Evolutionary conservation across 2,113 vertebrate genomes (phyloP).

Genomic region (Chloropsis cyanopogon): DNA sequence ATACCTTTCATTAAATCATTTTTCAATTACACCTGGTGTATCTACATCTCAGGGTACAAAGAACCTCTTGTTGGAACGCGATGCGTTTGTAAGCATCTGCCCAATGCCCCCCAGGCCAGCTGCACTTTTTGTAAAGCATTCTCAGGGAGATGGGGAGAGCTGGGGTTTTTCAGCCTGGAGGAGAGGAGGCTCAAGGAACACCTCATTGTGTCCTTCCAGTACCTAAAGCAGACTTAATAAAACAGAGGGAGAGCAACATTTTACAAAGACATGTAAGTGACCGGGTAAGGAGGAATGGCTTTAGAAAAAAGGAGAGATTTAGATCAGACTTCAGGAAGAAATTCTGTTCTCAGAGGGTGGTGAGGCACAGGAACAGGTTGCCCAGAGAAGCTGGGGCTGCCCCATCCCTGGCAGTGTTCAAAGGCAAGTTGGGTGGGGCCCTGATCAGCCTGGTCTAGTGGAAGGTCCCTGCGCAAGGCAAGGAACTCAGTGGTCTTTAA

Average conservation of each 20-base stretch:
- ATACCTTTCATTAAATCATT: not conserved
- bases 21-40: not conserved
- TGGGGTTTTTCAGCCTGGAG: not conserved
- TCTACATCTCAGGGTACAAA: not conserved
- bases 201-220: not conserved
- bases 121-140: not conserved
- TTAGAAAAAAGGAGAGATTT: not conserved
- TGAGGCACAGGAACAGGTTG: not conserved
- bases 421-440: not conserved
- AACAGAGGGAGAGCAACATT: not conserved
- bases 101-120: not conserved
- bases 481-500: not conserved
- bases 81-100: not conserved
- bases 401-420: not conserved
- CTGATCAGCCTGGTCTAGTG: not conserved
- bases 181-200: not conserved
- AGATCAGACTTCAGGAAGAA: not conserved
- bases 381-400: not conserved
- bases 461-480: not conserved
- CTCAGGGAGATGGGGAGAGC: not conserved
- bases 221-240: not conserved
- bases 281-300: not conserved
- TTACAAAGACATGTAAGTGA: not conserved
- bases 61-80: rapidly evolving
- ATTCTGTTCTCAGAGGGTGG: not conserved